phyloP scores from a whole-genome alignment of 2,888 invertebrate species.

The Caenorhabditis sp. region DNA sequence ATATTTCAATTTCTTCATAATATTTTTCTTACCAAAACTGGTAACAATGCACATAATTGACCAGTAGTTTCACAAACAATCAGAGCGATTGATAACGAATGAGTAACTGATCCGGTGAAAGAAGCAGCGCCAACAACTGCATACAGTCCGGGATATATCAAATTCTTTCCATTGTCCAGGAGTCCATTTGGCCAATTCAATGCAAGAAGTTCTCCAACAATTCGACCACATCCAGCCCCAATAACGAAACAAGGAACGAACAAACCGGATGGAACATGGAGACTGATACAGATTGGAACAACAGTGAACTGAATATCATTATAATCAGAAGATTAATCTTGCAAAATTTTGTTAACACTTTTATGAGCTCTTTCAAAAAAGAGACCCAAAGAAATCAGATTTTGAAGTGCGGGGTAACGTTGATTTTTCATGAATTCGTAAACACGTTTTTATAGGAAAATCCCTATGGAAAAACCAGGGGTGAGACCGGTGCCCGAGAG shows the following conservation, averaged over 20 bases:
- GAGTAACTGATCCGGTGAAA: slow-evolving; percentile 93
- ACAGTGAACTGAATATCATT: slow-evolving; percentile 46
- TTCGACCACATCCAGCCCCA: slow-evolving; percentile 66
- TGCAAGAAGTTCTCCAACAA: slow-evolving; percentile 78
- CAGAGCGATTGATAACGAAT: slow-evolving; percentile 95
- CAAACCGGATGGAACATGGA: slow-evolving; percentile 77
- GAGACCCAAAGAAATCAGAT: no score
- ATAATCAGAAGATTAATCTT: neutral
- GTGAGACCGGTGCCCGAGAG: no score
- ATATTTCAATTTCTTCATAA: no score
- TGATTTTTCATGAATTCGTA: no score
- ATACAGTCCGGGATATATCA: slow-evolving; percentile 90
- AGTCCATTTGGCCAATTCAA: slow-evolving; percentile 90
- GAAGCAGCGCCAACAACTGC: slow-evolving; percentile 88
- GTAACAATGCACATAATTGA: slow-evolving; percentile 94
- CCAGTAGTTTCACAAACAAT: slow-evolving; percentile 98
- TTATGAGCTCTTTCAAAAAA: no score
- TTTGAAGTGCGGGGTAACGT: no score
- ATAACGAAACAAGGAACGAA: slow-evolving; percentile 93
- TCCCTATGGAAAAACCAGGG: no score
- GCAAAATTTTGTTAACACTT: no score
- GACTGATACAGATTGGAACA: slow-evolving; percentile 54
- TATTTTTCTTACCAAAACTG: slow-evolving; percentile 85
- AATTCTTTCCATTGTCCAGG: slow-evolving; percentile 78
- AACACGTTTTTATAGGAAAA: no score